Percentiles rank a stretch among this genome's conserved stretches.
Conservation (phyloP, 1,140 invertebrate species). For the Ectropis grisescens region DNA sequence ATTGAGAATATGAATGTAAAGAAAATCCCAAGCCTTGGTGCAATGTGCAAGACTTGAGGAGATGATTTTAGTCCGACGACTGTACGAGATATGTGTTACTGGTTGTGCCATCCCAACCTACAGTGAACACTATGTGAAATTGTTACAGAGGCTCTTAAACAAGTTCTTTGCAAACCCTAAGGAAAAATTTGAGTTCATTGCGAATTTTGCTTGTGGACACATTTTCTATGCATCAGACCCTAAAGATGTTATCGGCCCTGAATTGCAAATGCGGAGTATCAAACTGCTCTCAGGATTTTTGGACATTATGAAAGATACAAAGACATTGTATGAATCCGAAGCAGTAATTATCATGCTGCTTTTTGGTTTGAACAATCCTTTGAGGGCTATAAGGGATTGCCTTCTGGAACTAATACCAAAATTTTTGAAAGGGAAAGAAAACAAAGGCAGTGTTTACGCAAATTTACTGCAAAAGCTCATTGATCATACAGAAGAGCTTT, state of each 20-base stretch:
- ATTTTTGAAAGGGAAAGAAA: constrained; percentile 25
- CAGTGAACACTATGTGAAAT: constrained; percentile 36
- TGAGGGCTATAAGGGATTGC: constrained; percentile 48
- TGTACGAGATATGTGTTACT: constrained; percentile 52
- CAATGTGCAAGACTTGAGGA: constrained; percentile 34
- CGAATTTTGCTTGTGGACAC: constrained; percentile 62
- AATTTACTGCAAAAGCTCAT: constrained; percentile 38
- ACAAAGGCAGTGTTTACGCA: constrained; percentile 36
- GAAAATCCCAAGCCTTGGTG: constrained; percentile 50
- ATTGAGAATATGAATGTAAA: constrained; percentile 39
- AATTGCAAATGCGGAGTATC: constrained; percentile 45
- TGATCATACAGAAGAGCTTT: constrained; percentile 68
- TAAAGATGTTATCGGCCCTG: constrained; percentile 48
- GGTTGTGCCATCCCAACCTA: constrained; percentile 43
- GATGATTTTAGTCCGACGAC: constrained; percentile 33
- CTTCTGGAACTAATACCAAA: constrained; percentile 43
- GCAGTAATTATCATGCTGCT: constrained; percentile 55
- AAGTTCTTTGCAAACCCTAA: constrained; percentile 46
- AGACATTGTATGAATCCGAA: constrained; percentile 58
- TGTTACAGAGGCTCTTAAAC: constrained; percentile 49
- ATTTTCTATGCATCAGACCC: constrained; percentile 41
- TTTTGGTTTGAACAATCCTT: constrained; percentile 54
- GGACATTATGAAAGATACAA: constrained; percentile 24
- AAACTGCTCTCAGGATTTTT: constrained; percentile 44
- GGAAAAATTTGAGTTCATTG: constrained; percentile 66